These are phyloP conservation scores for Plecturocebus donacophilus DNA, from an alignment of 2,113 vertebrate genomes.

Conservation along the genomic window DNA sequence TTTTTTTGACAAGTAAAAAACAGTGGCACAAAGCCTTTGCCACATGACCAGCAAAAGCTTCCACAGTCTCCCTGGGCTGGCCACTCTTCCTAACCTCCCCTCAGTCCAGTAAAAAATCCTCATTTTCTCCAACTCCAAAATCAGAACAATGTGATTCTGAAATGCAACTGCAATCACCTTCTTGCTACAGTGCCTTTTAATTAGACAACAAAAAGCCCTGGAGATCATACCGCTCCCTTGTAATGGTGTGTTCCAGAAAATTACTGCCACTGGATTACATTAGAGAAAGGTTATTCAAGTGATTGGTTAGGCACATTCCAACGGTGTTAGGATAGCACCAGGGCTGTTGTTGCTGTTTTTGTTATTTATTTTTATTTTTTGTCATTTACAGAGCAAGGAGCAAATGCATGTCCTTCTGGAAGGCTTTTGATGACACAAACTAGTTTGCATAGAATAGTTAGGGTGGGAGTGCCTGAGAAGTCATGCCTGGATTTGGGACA, in stretches of 20 bases:
- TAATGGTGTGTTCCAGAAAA: conserved; percentile 77
- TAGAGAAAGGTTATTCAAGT: conserved; percentile 72
- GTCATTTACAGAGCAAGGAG: neutral
- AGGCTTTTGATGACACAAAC: neutral
- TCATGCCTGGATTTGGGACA: neutral
- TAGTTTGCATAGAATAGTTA: neutral
- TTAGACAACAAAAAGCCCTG: conserved; percentile 76
- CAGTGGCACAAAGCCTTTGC: conserved; percentile 25
- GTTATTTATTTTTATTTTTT: neutral
- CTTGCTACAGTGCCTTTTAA: conserved; percentile 83
- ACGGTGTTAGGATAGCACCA: neutral
- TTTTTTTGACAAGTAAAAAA: conserved; percentile 68
- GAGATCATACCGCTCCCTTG: conserved; percentile 72
- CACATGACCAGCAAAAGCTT: conserved; percentile 46
- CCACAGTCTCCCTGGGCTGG: neutral
- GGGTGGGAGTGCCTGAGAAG: neutral
- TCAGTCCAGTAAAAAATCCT: neutral
- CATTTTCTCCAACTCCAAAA: conserved; percentile 49
- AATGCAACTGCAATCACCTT: conserved; percentile 47
- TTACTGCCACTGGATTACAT: conserved; percentile 73
- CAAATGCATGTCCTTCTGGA: neutral
- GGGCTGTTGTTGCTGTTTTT: neutral
- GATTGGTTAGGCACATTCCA: conserved; percentile 66
- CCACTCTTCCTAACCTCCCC: conserved; percentile 27
- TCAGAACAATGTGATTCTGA: conserved; percentile 62